These are phyloP conservation scores for Colletes collaris DNA, from an alignment of 2,888 invertebrate genomes.

Conservation along the genomic window DNA sequence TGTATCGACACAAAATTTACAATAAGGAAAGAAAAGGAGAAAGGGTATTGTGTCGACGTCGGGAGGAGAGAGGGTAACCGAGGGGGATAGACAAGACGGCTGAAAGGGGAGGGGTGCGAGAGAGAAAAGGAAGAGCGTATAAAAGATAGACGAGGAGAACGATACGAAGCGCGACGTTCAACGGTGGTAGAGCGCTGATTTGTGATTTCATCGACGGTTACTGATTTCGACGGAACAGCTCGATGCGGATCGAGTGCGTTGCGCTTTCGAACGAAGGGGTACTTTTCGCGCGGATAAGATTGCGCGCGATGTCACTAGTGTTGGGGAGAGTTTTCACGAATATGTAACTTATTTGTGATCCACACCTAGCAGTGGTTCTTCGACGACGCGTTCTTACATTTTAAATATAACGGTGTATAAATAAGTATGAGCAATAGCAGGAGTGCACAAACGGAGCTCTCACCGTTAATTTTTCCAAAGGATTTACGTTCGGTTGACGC, in stretches of 20 bases:
- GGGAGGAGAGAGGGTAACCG: conserved; percentile 5
- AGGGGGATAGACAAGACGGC: background rate
- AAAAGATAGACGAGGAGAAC: conserved; percentile 19
- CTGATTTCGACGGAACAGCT: conserved; percentile 40
- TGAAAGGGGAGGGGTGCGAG: conserved; percentile 5
- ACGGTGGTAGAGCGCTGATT: conserved; percentile 69
- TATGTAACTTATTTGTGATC: conserved; percentile 42
- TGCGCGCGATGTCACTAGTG: conserved; percentile 21
- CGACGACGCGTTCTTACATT: conserved; percentile 79
- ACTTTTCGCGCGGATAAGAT: conserved; percentile 28
- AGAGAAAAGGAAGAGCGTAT: conserved; percentile 6
- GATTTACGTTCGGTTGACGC: conserved; percentile 23
- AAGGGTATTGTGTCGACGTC: conserved; percentile 18
- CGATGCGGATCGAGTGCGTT: conserved; percentile 40
- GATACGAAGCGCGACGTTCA: conserved; percentile 66
- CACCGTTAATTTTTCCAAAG: conserved; percentile 62
- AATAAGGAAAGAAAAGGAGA: conserved; percentile 22
- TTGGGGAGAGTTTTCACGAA: conserved; percentile 30
- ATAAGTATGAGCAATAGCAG: conserved; percentile 83
- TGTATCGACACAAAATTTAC: conserved; percentile 12
- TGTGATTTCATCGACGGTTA: conserved; percentile 66
- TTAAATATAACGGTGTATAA: conserved; percentile 83
- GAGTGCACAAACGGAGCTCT: conserved; percentile 75
- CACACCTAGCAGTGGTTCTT: conserved; percentile 31
- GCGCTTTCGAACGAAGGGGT: conserved; percentile 14